These are phyloP conservation scores for Zygaena filipendulae DNA, from an alignment of 2,888 invertebrate genomes.

Conservation along the genomic window DNA sequence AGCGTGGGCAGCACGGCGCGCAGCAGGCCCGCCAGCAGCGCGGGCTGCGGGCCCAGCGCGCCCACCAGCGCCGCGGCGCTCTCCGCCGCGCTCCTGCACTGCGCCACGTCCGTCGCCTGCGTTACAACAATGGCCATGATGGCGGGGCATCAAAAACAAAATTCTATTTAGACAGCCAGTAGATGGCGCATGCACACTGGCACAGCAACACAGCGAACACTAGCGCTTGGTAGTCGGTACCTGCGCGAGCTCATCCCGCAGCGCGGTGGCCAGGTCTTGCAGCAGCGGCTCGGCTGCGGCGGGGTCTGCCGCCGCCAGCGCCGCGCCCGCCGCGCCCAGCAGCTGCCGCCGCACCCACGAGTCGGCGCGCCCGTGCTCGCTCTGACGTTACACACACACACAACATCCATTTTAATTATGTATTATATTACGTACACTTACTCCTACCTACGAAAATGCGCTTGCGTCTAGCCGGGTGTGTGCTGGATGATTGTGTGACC, in stretches of 20 bases:
- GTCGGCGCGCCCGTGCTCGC: conserved; percentile 27
- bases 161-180: too few relatives aligned
- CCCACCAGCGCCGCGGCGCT: conserved; percentile 5
- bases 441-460: too few relatives aligned
- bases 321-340: conserved; percentile 53
- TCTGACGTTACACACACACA: conserved; percentile 23
- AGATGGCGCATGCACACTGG: too few relatives aligned
- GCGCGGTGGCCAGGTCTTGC: conserved; percentile 28
- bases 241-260: conserved; percentile 29
- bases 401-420: conserved; percentile 1
- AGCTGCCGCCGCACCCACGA: conserved; percentile 64
- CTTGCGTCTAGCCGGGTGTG: too few relatives aligned
- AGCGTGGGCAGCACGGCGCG: conserved; percentile 22
- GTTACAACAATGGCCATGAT: too few relatives aligned
- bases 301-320: conserved; percentile 46
- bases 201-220: too few relatives aligned
- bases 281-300: conserved; percentile 39
- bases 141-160: too few relatives aligned
- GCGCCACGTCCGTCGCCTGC: background rate
- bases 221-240: too few relatives aligned
- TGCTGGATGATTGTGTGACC: too few relatives aligned
- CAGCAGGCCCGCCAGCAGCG: conserved; percentile 28
- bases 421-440: conserved; percentile 2
- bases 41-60: conserved; percentile 2
- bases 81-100: conserved; percentile 2